Conservation (phyloP, 2,888 invertebrate species). For the Standfussiana lucernea region DNA sequence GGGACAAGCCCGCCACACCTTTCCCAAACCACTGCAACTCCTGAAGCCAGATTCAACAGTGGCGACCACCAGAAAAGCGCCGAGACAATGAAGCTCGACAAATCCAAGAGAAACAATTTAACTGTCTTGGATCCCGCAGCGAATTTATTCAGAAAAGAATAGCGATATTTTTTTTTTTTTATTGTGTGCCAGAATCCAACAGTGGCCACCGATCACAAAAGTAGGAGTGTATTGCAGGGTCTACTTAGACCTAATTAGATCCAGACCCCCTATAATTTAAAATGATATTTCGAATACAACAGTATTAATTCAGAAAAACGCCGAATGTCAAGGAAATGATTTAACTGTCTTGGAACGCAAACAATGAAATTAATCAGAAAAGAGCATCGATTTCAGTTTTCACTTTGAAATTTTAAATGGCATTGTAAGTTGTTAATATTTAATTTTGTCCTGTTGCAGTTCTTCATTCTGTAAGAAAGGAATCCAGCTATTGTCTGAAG, state of each 20-base stretch:
- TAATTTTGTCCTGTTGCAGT: constrained; percentile 78
- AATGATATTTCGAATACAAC: neutral
- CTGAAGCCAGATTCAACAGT: no score
- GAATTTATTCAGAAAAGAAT: no score
- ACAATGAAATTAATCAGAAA: neutral
- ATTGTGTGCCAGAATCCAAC: neutral
- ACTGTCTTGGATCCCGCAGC: no score
- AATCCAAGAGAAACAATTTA: no score
- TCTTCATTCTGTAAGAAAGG: constrained; percentile 95
- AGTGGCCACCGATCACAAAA: neutral
- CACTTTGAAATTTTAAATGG: neutral
- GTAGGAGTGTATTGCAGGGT: neutral
- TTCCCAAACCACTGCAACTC: no score
- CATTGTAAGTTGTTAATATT: neutral
- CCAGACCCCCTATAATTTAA: neutral
- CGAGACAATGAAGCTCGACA: no score
- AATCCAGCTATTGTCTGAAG: constrained; percentile 93
- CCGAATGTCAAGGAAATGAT: neutral
- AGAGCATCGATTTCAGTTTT: no score
- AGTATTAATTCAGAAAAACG: neutral
- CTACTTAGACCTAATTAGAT: neutral
- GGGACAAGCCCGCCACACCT: no score
- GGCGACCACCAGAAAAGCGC: no score
- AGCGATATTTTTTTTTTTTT: neutral
- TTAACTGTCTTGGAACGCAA: neutral